phyloP scores from a whole-genome alignment of 2,797 vertebrate genomes.

The Lycodopsis pacificus region DNA sequence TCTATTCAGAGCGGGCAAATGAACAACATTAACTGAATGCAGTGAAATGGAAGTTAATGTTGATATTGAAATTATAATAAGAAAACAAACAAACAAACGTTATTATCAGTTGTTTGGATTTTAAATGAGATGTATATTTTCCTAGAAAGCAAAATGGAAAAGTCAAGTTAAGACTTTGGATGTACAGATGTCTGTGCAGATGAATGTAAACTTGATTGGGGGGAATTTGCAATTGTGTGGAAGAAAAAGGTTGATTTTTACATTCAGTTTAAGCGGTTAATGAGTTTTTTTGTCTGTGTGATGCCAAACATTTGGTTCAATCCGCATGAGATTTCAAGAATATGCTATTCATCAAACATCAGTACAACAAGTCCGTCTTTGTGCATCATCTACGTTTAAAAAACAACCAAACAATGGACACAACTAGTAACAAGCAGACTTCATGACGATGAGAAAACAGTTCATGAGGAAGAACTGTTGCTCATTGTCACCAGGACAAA shows the following conservation, averaged over 20 bases:
- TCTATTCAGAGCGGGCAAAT: too few species aligned
- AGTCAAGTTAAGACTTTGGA: neutral
- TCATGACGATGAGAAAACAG: slow-evolving; percentile 36
- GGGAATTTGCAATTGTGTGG: neutral
- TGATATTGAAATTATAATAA: too few species aligned
- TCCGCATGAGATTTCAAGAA: neutral
- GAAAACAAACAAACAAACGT: too few species aligned
- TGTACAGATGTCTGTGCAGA: too few species aligned
- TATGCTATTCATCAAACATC: neutral
- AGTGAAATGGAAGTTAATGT: too few species aligned
- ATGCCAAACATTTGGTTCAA: neutral
- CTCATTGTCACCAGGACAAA: slow-evolving; percentile 50
- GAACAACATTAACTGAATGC: too few species aligned
- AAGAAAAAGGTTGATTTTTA: neutral
- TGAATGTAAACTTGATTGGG: too few species aligned
- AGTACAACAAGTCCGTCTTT: neutral
- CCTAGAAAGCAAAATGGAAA: neutral
- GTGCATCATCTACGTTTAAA: neutral
- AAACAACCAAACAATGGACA: neutral
- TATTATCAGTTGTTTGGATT: too few species aligned
- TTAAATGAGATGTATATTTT: neutral
- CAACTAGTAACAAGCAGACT: slow-evolving; percentile 10
- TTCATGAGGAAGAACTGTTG: slow-evolving; percentile 36
- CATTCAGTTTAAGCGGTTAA: neutral
- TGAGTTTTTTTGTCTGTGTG: neutral